phyloP scores from a whole-genome alignment of 2,888 invertebrate species.

The Calephelis perditalis region DNA sequence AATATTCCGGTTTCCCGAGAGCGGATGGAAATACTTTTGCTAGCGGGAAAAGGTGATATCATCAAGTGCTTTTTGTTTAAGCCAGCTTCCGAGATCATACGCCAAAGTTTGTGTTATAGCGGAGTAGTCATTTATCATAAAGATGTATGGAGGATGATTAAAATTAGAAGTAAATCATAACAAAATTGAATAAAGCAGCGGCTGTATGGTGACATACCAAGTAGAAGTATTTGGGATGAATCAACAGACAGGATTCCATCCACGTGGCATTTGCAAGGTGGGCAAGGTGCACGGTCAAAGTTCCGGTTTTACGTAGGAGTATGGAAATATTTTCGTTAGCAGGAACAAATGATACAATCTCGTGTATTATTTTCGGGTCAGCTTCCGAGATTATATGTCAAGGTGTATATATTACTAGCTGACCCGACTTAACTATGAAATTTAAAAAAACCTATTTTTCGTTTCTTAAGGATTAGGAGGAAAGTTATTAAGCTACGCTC shows the following conservation, averaged over 20 bases:
- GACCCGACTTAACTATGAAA: too few relatives aligned
- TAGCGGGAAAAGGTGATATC: slow-evolving; percentile 39
- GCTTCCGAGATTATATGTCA: slow-evolving; percentile 24
- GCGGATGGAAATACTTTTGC: slow-evolving; percentile 41
- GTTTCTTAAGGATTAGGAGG: too few relatives aligned
- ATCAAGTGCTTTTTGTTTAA: slow-evolving; percentile 24
- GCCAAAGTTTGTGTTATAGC: neutral
- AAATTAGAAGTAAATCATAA: neutral
- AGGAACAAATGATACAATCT: slow-evolving; percentile 39
- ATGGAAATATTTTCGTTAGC: slow-evolving; percentile 38
- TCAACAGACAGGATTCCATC: slow-evolving; percentile 36
- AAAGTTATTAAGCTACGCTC: too few relatives aligned
- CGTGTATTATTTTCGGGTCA: slow-evolving; percentile 13
- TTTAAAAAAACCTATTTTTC: too few relatives aligned
- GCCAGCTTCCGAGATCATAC: slow-evolving; percentile 25
- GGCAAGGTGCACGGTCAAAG: slow-evolving; percentile 39
- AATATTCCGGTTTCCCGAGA: slow-evolving; percentile 51
- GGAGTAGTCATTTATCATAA: too few relatives aligned
- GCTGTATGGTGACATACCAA: slow-evolving; percentile 25
- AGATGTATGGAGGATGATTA: neutral
- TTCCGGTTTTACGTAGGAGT: slow-evolving; percentile 49
- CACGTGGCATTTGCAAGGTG: slow-evolving; percentile 41
- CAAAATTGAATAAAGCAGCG: slow-evolving; percentile 12
- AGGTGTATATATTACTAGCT: neutral
- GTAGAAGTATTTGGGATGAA: slow-evolving; percentile 34